phyloP scores from a whole-genome alignment of 2,797 vertebrate genomes.

The Trachops cirrhosus region DNA sequence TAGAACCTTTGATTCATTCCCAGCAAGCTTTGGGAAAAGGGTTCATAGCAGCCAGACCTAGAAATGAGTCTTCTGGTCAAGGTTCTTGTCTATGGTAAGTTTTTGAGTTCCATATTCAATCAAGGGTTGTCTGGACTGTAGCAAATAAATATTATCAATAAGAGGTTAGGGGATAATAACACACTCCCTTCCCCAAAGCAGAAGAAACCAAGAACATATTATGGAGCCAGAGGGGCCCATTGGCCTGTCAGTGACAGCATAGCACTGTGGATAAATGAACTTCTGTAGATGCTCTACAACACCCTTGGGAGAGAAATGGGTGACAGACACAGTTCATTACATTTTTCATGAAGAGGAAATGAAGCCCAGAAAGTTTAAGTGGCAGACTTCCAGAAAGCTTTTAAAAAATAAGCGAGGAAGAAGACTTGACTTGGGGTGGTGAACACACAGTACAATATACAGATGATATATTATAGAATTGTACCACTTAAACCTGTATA shows the following conservation, averaged over 20 bases:
- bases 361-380: background rate
- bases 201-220: conserved; percentile 38
- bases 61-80: conserved; percentile 37
- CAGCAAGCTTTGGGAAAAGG: background rate
- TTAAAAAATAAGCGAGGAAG: background rate
- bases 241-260: background rate
- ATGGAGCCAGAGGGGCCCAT: conserved; percentile 34
- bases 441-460: background rate
- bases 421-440: background rate
- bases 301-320: conserved; percentile 6
- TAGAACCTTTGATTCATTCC: background rate
- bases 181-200: background rate
- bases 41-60: background rate
- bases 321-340: background rate
- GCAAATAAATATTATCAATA: conserved; percentile 48
- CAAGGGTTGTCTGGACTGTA: conserved; percentile 17
- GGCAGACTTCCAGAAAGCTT: conserved; percentile 49
- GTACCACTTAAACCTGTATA: background rate
- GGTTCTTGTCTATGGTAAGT: background rate
- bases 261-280: conserved; percentile 36
- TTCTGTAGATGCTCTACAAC: background rate
- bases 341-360: conserved; percentile 45
- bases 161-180: conserved; percentile 11
- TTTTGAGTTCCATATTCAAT: conserved; percentile 10
- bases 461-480: background rate